Conservation (phyloP, 35 echinoderm and acorn worm genomes). For the Ptychodera flava region DNA sequence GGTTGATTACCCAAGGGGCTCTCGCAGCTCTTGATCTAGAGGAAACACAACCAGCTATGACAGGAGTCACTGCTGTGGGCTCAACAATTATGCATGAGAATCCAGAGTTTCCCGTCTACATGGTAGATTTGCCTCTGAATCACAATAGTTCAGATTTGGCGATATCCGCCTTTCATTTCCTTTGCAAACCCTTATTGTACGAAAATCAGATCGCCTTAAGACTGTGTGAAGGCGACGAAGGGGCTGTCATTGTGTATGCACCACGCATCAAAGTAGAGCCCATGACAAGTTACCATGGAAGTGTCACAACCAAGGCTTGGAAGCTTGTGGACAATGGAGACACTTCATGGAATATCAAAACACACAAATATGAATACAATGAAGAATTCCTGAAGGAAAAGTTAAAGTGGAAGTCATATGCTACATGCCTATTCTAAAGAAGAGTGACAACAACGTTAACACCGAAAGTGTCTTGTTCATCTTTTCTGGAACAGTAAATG, state of each 20-base stretch:
- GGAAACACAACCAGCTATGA: background rate
- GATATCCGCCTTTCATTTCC: background rate
- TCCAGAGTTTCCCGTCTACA: too few relatives aligned
- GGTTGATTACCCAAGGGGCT: background rate
- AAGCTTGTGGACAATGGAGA: background rate
- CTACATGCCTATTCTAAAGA: background rate
- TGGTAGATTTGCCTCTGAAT: conserved; percentile 7
- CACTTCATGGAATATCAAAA: background rate
- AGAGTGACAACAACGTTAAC: background rate
- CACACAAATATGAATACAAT: background rate
- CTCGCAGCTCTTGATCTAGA: background rate
- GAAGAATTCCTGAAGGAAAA: background rate
- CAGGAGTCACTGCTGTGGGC: background rate
- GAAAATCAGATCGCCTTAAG: background rate
- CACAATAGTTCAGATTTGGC: background rate
- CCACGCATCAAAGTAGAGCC: background rate
- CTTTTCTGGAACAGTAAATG: background rate
- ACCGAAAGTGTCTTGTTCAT: background rate
- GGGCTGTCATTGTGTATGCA: background rate
- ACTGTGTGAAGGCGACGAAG: background rate
- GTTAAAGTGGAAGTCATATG: background rate
- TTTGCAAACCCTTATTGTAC: background rate
- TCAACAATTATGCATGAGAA: background rate
- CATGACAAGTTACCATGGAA: too few relatives aligned
- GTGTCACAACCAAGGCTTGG: background rate